These are phyloP conservation scores for Mastomys natalensis DNA, from an alignment of 2,113 vertebrate genomes.

Conservation along the genomic window DNA sequence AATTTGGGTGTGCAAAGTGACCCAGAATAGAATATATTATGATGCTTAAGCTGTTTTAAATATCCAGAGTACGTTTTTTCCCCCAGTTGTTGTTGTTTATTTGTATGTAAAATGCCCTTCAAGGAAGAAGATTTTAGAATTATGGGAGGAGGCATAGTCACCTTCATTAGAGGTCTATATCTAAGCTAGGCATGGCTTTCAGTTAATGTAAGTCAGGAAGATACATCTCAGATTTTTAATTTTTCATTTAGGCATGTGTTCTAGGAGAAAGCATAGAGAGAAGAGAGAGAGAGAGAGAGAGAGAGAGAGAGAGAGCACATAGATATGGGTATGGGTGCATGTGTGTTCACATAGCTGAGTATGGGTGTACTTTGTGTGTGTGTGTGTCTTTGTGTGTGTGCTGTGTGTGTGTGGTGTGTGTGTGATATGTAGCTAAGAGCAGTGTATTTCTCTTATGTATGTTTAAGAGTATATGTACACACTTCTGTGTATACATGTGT, in stretches of 20 bases:
- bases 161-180: background rate
- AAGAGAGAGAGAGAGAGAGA: too few relatives aligned
- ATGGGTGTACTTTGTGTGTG: background rate
- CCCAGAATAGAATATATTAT: constrained; percentile 73
- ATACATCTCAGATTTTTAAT: background rate
- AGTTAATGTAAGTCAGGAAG: constrained; percentile 44
- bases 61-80: background rate
- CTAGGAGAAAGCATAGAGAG: background rate
- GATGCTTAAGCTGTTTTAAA: constrained; percentile 68
- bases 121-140: constrained; percentile 79
- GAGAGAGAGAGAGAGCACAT: too few relatives aligned
- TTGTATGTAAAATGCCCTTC: constrained; percentile 79
- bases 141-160: background rate
- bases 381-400: background rate
- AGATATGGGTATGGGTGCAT: background rate
- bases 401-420: background rate
- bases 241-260: background rate
- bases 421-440: background rate
- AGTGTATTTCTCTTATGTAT: background rate
- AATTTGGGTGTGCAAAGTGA: constrained; percentile 79
- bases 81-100: background rate
- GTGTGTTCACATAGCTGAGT: background rate
- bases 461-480: background rate
- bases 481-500: background rate
- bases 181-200: constrained; percentile 26